Evolutionary conservation across 2,113 vertebrate genomes (phyloP).

Genomic region (Catharus minimus): DNA sequence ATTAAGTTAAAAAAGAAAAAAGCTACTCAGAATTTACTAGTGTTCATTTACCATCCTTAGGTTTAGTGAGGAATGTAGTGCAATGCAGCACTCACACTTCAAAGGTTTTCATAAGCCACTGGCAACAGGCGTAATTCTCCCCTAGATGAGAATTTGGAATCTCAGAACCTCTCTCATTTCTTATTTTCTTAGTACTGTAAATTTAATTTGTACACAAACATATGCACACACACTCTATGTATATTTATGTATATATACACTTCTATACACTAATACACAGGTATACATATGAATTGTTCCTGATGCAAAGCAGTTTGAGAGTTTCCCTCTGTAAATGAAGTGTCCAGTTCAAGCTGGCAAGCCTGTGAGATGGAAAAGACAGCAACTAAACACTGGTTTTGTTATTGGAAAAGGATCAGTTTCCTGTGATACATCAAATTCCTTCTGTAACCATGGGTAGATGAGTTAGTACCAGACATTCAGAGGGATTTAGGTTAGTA

Average conservation of each 20-base stretch:
- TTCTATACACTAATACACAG: neutral
- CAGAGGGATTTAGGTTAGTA: neutral
- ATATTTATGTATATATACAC: neutral
- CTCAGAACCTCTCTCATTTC: neutral
- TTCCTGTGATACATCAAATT: neutral
- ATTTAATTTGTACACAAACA: neutral
- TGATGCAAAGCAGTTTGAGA: neutral
- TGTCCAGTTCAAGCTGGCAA: neutral
- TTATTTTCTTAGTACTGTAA: neutral
- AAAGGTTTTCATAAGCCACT: neutral
- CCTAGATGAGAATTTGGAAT: neutral
- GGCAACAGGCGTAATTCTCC: neutral
- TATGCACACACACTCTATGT: neutral
- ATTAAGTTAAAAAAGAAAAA: neutral
- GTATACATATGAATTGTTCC: neutral
- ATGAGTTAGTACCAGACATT: conserved; percentile 3
- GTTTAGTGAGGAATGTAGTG: neutral
- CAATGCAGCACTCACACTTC: neutral
- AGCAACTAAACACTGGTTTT: neutral
- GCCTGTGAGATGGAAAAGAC: neutral
- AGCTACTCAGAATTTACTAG: neutral
- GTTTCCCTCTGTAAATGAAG: neutral
- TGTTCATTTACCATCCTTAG: neutral
- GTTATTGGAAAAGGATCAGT: neutral
- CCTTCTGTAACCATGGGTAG: neutral